Evolutionary conservation across 2,888 invertebrate species (phyloP), one percentile per base, ranked within the genome.

Genomic region (Cerceris rybyensis): DNA sequence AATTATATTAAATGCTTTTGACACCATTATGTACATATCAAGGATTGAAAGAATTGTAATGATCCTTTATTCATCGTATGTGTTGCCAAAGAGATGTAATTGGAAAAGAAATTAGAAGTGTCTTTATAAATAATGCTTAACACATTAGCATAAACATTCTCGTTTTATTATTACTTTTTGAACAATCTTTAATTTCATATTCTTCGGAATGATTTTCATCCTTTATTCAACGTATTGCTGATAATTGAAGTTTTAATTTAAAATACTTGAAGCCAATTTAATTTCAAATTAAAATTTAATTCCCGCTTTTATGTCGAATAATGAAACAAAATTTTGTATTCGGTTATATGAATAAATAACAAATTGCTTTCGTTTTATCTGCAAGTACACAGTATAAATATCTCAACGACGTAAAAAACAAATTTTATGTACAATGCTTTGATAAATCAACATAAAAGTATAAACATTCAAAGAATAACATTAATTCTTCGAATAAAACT

Each of bases 331-430:
- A 66, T 55, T 54, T 46, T 66, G 17, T 66, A 28, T 46, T 11
- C 46, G 9, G 9, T 11, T n/a, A 43, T 8, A 50, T 50, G 50
- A 52, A 60, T 60, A 52, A 60, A 16, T 68, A 59, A 68, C 17
- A 50, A 43, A 8, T 42, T 55, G 13, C 17, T 60, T 55, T 60
- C 52, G 52, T 60, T 59, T 60, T 66, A 16, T 43, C 43, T 9
- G 13, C 11, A 66, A 57, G 54, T 11, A 14, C 16, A 43, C 43
- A 46, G 9, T 41, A 39, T 50, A 11, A 0, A 54, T 14, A 39
- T 41, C 39, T 52, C 13, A 42, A 14, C 14, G 13, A 0, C 16
- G 14, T 7, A 55, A 43, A 13, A 41, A 1, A 6, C 6, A 5
- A 57, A 43, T 9, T 28, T 9, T 7, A 5, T 14, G 0, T 9